These are phyloP conservation scores for Clangula hyemalis DNA, from an alignment of 2,797 vertebrate species.

Conservation along the genomic window DNA sequence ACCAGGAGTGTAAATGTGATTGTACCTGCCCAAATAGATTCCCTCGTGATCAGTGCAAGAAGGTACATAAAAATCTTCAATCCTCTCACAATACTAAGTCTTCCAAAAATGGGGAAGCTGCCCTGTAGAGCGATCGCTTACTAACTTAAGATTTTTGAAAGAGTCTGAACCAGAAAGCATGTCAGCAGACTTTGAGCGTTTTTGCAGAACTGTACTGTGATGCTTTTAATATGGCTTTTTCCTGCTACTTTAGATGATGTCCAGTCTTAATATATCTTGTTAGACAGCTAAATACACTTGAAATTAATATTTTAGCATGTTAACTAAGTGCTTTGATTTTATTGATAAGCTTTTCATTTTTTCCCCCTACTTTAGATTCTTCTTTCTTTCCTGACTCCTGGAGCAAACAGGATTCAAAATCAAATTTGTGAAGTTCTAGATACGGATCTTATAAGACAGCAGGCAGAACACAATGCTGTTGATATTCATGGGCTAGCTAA, in stretches of 20 bases:
- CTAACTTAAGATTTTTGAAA: not conserved
- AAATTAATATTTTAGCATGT: not conserved
- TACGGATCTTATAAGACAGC: conserved; percentile 90
- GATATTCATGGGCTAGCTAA: conserved; percentile 90
- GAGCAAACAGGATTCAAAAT: conserved; percentile 88
- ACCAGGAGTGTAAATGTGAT: not conserved
- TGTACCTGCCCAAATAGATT: not conserved
- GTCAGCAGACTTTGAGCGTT: not conserved
- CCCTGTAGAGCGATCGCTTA: too few species aligned
- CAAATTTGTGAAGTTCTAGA: conserved; percentile 94
- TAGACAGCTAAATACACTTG: not conserved
- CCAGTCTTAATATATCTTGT: not conserved
- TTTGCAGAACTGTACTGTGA: not conserved
- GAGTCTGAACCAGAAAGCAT: not conserved
- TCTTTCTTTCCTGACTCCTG: conserved; percentile 91
- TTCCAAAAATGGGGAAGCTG: not conserved
- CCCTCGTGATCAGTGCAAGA: not conserved
- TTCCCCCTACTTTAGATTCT: conserved; percentile 78
- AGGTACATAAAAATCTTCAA: not conserved
- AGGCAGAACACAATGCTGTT: conserved; percentile 89
- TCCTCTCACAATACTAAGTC: not conserved
- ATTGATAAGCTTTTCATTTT: not conserved
- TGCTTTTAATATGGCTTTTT: not conserved
- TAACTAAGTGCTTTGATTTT: not conserved
- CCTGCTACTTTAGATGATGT: not conserved